Conservation (phyloP, 2,113 vertebrate species). For the Cyprinodon variegatus region DNA sequence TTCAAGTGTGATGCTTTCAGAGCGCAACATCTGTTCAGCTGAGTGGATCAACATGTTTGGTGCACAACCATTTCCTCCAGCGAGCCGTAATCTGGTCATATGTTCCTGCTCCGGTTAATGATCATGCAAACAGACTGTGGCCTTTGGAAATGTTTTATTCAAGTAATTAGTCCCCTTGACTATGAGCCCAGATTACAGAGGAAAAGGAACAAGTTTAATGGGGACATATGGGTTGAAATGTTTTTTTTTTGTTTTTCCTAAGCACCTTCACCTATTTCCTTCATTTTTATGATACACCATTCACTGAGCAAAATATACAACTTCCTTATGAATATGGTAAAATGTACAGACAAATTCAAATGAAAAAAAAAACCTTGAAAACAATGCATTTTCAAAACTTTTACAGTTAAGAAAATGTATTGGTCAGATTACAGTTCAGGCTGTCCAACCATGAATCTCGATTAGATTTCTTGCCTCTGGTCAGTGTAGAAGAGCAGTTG, state of each 20-base stretch:
- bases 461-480: not conserved
- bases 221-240: not conserved
- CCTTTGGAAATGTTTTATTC: conserved; percentile 3
- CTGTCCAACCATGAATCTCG: not conserved
- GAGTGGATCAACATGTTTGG: conserved; percentile 1
- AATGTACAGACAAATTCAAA: not conserved
- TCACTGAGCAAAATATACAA: not conserved
- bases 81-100: conserved; percentile 5
- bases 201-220: not conserved
- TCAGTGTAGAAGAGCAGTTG: not conserved
- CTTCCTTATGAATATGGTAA: not conserved
- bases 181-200: not conserved
- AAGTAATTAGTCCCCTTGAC: not conserved
- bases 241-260: no score
- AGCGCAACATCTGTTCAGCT: conserved; percentile 1
- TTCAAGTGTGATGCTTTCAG: conserved; percentile 15
- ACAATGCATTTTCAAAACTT: not conserved
- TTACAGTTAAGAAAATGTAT: not conserved
- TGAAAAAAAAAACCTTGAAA: accelerated
- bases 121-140: conserved; percentile 11
- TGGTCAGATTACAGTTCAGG: not conserved
- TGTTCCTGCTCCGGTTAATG: conserved; percentile 18
- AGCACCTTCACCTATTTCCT: not conserved
- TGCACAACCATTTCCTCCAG: not conserved
- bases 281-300: not conserved